These are phyloP conservation scores for Drosophila azteca DNA, from an alignment of 1,140 invertebrate genomes.

Conservation along the genomic window DNA sequence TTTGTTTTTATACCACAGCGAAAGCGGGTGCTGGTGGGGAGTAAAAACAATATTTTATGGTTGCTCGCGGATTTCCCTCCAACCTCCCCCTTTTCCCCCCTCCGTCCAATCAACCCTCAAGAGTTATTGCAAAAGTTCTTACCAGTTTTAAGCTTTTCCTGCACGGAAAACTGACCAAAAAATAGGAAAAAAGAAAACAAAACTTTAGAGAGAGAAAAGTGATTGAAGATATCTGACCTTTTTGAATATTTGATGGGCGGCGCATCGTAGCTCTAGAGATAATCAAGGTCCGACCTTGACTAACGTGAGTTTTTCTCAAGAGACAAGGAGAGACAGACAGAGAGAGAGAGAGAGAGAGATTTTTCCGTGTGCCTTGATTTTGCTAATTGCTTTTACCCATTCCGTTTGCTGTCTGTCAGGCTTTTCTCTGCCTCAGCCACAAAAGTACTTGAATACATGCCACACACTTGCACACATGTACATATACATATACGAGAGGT, in stretches of 20 bases:
- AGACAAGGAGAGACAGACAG: no score
- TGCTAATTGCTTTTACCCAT: conserved; percentile 44
- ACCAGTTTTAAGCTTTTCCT: conserved; percentile 33
- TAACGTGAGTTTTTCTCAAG: background rate
- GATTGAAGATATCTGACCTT: conserved; percentile 30
- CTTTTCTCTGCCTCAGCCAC: background rate
- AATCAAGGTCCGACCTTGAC: conserved; percentile 37
- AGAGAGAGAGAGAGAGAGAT: background rate
- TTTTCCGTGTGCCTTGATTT: conserved; percentile 8
- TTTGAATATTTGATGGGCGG: conserved; percentile 50
- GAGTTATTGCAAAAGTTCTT: conserved; percentile 66
- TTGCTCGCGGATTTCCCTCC: conserved; percentile 55
- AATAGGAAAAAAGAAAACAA: background rate
- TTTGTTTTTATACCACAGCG: conserved; percentile 56
- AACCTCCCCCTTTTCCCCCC: background rate
- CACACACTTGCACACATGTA: background rate
- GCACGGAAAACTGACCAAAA: conserved; percentile 28
- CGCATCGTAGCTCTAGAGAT: conserved; percentile 14
- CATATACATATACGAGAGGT: no score
- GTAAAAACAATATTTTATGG: conserved; percentile 57
- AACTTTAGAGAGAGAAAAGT: background rate
- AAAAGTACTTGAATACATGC: conserved; percentile 25
- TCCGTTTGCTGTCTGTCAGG: conserved; percentile 22
- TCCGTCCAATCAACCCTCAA: conserved; percentile 8
- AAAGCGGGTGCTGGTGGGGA: conserved; percentile 1